These are phyloP conservation scores for Archilochus colubris DNA, from an alignment of 2,113 vertebrate genomes.

Conservation along the genomic window DNA sequence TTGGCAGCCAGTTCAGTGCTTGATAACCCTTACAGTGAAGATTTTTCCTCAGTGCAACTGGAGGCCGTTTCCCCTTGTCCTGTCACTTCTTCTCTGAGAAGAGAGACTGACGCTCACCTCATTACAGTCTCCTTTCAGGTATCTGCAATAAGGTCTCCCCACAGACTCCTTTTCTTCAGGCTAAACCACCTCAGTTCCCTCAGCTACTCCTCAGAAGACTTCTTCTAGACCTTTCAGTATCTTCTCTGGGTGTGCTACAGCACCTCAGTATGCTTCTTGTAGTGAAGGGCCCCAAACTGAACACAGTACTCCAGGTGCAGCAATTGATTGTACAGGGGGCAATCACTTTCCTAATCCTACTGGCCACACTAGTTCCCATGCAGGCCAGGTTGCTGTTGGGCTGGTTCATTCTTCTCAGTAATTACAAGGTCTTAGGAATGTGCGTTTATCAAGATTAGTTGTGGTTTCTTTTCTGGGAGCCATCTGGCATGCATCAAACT, in stretches of 20 bases:
- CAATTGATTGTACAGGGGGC: not conserved
- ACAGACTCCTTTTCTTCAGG: not conserved
- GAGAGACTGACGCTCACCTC: not conserved
- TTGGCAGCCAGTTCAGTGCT: not conserved
- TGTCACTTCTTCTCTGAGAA: fast-evolving
- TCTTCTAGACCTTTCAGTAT: no score
- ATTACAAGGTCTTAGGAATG: not conserved
- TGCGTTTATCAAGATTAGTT: not conserved
- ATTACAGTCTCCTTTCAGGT: not conserved
- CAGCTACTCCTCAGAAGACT: no score
- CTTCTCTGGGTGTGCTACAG: not conserved
- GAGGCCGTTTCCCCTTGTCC: not conserved
- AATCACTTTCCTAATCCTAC: not conserved
- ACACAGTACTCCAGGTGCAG: fast-evolving
- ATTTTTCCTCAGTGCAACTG: not conserved
- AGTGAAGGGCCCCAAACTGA: not conserved
- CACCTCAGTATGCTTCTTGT: not conserved
- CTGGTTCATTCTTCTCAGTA: not conserved
- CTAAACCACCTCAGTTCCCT: not conserved
- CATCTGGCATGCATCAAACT: not conserved
- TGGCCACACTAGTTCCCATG: not conserved
- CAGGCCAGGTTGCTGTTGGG: not conserved
- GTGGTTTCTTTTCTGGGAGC: not conserved
- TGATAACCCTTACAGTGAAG: not conserved
- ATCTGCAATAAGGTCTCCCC: not conserved